Evolutionary conservation across 2,888 invertebrate species (phyloP), one percentile per base, ranked within the genome.

Genomic region (Dasysyrphus albostriatus): DNA sequence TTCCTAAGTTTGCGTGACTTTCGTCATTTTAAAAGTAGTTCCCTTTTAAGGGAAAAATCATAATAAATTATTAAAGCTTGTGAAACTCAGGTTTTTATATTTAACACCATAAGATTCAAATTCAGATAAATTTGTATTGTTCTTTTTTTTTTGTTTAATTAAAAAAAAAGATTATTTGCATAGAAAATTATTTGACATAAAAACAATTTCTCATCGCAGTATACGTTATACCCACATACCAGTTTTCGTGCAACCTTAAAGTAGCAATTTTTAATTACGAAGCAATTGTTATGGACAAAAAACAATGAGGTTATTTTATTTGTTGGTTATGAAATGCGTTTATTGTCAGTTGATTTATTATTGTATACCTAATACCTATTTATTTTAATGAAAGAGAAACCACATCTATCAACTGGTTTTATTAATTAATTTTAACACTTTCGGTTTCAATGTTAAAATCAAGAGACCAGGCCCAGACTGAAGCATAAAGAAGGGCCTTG

Each of bases 381-480:
- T 24, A 24, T 24, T 39, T 12, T 9, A 42, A 54, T n/a, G 14
- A 54, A 54, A 61, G 42, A 29, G 61, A 61, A 61, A 61, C 29
- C 5, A n/a, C n/a, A 61, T 29, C 16, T 8, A 61, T 42, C 61
- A 61, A 24, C n/a, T 5, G 12, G 39, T 24, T 19, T 42, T 32
- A 16, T 9, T 54, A n/a, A 54, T n/a, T 54, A 14, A 54, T 54
- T 39, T 42, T 8, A 61, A 19, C 19, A 39, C 37, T 61, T 24
- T 39, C 7, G 24, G 8, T 42, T 61, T 61, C 61, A 61, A 61
- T 42, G 24, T 39, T 8, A 61, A 14, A 29, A n/a, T 8, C 7
- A 8, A 24, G 24, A 5, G 5, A 2, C 16, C 16, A 58, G 2
- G 10, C 1, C 5, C 58, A 34, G 56, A 58, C 7, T 34, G 5